These are phyloP conservation scores for Metallyticus violacea DNA, from an alignment of 2,888 invertebrate genomes.

Conservation along the genomic window DNA sequence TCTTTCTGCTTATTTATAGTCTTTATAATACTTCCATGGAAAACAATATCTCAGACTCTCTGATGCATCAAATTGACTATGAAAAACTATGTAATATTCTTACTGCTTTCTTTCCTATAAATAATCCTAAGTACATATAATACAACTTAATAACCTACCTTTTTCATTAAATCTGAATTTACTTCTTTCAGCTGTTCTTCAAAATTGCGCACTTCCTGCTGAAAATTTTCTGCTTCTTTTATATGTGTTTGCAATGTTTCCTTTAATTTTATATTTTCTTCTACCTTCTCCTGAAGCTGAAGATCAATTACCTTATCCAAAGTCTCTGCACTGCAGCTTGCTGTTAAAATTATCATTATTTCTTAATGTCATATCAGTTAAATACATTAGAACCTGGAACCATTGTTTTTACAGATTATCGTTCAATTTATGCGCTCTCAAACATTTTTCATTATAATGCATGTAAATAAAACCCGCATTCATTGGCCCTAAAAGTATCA, in stretches of 20 bases:
- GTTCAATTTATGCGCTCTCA: no score
- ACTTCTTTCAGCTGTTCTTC: background rate
- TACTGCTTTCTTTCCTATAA: no score
- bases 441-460: no score
- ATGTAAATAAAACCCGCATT: no score
- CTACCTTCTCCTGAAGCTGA: background rate
- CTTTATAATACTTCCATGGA: no score
- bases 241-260: background rate
- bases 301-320: background rate
- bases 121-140: background rate
- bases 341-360: background rate
- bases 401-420: no score
- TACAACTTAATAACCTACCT: background rate
- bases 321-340: background rate
- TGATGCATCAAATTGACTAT: background rate
- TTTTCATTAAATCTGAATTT: background rate
- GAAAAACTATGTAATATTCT: background rate
- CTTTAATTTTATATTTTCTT: background rate
- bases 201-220: background rate
- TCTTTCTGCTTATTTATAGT: no score
- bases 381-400: no score
- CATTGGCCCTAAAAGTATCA: no score
- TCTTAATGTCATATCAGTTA: background rate
- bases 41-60: no score
- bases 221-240: background rate